A percentile compares a stretch with the other conserved stretches of the same genome.
Conservation (phyloP, 2,888 invertebrate genomes). For the Esperia sulphurella region DNA sequence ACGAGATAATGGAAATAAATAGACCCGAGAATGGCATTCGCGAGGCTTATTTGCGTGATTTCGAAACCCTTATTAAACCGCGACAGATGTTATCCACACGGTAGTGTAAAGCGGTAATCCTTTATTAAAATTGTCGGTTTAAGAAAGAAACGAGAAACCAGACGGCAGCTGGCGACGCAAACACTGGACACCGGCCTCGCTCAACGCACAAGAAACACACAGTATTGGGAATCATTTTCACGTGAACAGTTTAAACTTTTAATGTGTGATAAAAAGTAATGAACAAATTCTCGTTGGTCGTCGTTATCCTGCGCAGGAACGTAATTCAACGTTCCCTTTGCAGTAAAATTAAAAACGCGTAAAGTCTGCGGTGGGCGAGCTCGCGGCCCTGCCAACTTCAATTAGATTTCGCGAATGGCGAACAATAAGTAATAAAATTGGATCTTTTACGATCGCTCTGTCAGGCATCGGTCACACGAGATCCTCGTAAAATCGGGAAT, state of each 20-base stretch:
- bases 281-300: constrained; percentile 50
- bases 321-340: constrained; percentile 57
- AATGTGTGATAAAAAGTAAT: constrained; percentile 66
- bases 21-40: constrained; percentile 18
- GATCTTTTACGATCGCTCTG: constrained; percentile 70
- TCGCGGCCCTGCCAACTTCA: constrained; percentile 55
- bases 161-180: constrained; percentile 8
- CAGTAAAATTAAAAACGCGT: constrained; percentile 73
- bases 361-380: constrained; percentile 54
- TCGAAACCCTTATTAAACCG: constrained; percentile 17
- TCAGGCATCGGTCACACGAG: constrained; percentile 64
- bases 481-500: constrained; percentile 69
- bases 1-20: constrained; percentile 27
- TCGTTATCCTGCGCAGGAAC: constrained; percentile 51
- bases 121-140: constrained; percentile 24
- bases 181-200: not conserved
- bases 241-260: constrained; percentile 44
- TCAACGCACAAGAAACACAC: not conserved
- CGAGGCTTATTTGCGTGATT: constrained; percentile 18
- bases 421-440: constrained; percentile 78
- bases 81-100: constrained; percentile 21
- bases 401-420: constrained; percentile 76
- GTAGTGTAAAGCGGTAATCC: constrained; percentile 12
- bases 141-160: constrained; percentile 15
- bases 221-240: constrained; percentile 14